Evolutionary conservation across 2,797 vertebrate species (phyloP).

Genomic region (Vespertilio murinus): DNA sequence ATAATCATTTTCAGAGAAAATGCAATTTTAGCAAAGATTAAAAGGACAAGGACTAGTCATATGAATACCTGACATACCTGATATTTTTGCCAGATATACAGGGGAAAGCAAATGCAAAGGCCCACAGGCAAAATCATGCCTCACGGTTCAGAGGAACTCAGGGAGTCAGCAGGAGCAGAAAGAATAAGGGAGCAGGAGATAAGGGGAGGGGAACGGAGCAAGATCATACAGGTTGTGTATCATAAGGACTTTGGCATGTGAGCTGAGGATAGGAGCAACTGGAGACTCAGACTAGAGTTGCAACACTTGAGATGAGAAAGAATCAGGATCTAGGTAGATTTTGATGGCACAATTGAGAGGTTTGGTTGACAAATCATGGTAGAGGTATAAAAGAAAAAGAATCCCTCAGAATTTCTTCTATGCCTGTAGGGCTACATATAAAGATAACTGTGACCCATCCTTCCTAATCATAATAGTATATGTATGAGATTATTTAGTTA

Average conservation of each 20-base stretch:
- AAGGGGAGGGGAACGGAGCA: neutral
- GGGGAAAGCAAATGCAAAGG: neutral
- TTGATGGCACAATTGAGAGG: neutral
- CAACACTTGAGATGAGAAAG: neutral
- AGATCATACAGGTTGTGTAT: neutral
- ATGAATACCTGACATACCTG: too few species aligned
- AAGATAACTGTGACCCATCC: neutral
- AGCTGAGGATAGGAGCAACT: neutral
- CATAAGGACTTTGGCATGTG: neutral
- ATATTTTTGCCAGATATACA: too few species aligned
- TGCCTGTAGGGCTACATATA: neutral
- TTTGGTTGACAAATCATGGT: neutral
- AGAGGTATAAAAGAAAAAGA: neutral
- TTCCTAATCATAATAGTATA: neutral
- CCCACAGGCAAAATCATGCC: neutral
- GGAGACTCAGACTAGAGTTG: neutral
- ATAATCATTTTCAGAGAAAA: too few species aligned
- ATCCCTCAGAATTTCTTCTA: neutral
- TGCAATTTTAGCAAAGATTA: too few species aligned
- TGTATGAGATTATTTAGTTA: neutral
- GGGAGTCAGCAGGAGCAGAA: neutral
- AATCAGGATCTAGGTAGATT: neutral
- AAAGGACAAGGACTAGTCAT: too few species aligned
- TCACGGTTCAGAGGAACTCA: neutral
- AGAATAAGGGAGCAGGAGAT: neutral